Conservation (phyloP, 53 echinoderm and acorn worm genomes). For the Stichopus horrens region DNA sequence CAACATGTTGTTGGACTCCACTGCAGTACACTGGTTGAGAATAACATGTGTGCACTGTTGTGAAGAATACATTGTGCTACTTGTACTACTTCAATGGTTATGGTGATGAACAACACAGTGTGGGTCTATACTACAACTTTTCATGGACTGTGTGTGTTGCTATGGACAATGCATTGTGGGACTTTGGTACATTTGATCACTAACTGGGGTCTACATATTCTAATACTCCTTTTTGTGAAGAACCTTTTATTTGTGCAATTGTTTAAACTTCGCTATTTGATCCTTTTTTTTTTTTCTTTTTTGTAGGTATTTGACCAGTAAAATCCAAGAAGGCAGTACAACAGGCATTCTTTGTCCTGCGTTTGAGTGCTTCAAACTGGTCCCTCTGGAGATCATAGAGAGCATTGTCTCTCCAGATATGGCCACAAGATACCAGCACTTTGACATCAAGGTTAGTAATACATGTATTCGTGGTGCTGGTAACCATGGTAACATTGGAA, state of each 20-base stretch:
- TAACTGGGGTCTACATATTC: not conserved
- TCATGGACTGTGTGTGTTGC: not conserved
- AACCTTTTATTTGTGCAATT: not conserved
- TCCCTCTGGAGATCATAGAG: constrained; percentile 89
- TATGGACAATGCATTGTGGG: not conserved
- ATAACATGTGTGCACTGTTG: too few relatives aligned
- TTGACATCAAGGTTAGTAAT: constrained; percentile 91
- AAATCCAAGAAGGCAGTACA: constrained; percentile 88
- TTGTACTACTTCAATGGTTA: too few relatives aligned
- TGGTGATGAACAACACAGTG: too few relatives aligned
- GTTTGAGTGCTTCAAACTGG: constrained; percentile 85
- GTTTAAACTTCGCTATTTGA: too few relatives aligned
- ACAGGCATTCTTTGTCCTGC: constrained; percentile 94
- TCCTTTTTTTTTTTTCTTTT: not conserved
- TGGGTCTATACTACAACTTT: too few relatives aligned
- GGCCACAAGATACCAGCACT: constrained; percentile 87
- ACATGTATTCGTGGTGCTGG: not conserved
- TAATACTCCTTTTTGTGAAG: not conserved
- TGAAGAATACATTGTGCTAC: too few relatives aligned
- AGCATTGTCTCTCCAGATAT: constrained; percentile 92
- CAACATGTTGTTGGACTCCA: too few relatives aligned
- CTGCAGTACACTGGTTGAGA: too few relatives aligned
- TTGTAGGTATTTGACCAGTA: constrained; percentile 82
- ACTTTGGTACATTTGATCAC: not conserved
- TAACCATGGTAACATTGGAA: too few relatives aligned